Percentiles rank a stretch among this genome's conserved stretches.
These are phyloP conservation scores for Cydia fagiglandana DNA, from an alignment of 1,140 invertebrate species.

Conservation along the genomic window DNA sequence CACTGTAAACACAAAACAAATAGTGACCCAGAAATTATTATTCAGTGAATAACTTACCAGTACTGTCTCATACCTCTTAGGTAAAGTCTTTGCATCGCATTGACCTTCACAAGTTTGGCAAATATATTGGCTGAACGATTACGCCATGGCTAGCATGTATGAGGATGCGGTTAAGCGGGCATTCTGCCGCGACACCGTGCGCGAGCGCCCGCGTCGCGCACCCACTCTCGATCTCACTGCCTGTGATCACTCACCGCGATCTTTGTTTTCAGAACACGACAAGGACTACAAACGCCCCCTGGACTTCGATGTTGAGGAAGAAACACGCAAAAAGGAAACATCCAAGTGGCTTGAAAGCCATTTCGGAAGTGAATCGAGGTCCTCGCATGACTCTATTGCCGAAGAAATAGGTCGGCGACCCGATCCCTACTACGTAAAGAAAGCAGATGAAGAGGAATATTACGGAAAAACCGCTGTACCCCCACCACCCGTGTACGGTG, in stretches of 20 bases:
- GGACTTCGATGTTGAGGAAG: conserved; percentile 92
- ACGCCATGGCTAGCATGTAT: conserved; percentile 63
- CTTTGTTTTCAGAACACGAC: conserved; percentile 74
- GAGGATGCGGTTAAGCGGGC: conserved; percentile 50
- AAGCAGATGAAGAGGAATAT: conserved; percentile 71
- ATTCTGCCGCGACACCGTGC: conserved; percentile 47
- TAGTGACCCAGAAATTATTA: conserved; percentile 64
- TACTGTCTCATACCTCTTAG: conserved; percentile 56
- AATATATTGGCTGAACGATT: conserved; percentile 73
- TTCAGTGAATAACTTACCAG: conserved; percentile 58
- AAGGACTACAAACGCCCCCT: conserved; percentile 90
- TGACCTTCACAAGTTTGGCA: conserved; percentile 75
- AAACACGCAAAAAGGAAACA: conserved; percentile 92
- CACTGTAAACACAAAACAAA: conserved; percentile 42
- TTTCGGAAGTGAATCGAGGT: conserved; percentile 91
- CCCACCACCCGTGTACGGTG: conserved; percentile 65
- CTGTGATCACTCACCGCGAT: conserved; percentile 42
- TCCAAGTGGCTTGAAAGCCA: conserved; percentile 94
- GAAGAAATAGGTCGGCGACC: conserved; percentile 80
- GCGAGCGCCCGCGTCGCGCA: conserved; percentile 51
- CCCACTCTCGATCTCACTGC: conserved; percentile 14
- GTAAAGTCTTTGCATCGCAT: conserved; percentile 70
- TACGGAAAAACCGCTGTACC: conserved; percentile 66
- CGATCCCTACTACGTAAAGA: conserved; percentile 88
- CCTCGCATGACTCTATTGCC: conserved; percentile 83